Conservation (phyloP, 2,888 invertebrate genomes). For the Papilio gigon region DNA sequence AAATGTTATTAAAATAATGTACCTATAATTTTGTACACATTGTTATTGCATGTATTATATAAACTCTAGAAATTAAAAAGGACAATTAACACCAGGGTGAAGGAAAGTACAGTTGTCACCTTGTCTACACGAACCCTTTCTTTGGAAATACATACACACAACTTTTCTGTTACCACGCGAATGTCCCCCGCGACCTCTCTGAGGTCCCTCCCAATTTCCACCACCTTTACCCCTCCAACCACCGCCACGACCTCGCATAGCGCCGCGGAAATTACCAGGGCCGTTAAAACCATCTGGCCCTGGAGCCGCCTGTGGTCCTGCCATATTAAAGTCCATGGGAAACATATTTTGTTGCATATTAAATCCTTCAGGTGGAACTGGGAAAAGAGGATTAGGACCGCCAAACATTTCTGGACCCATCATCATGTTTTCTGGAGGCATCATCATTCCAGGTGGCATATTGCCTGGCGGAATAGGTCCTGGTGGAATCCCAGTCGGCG, state of each 20-base stretch:
- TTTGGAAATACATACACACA: conserved; percentile 90
- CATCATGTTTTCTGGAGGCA: conserved; percentile 78
- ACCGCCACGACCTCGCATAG: conserved; percentile 80
- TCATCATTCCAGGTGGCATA: conserved; percentile 70
- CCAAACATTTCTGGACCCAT: conserved; percentile 75
- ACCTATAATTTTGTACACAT: conserved; percentile 35
- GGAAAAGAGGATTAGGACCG: conserved; percentile 65
- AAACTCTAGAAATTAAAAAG: conserved; percentile 57
- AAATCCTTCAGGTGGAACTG: conserved; percentile 69
- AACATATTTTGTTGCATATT: conserved; percentile 78
- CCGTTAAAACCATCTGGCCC: conserved; percentile 67
- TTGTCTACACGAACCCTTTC: conserved; percentile 90
- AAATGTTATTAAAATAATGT: conserved; percentile 33
- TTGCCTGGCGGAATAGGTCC: conserved; percentile 63
- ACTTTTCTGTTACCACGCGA: conserved; percentile 81
- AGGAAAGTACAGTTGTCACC: conserved; percentile 92
- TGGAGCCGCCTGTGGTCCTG: conserved; percentile 61
- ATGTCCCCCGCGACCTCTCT: conserved; percentile 75
- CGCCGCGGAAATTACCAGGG: conserved; percentile 78
- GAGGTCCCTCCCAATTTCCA: conserved; percentile 76
- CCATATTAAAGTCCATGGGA: conserved; percentile 79
- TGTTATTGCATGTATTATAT: conserved; percentile 28
- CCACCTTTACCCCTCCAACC: conserved; percentile 78
- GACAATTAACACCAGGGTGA: conserved; percentile 87
- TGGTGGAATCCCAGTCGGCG: conserved; percentile 62